Evolutionary conservation across 1,140 invertebrate genomes (phyloP).

Genomic region (Atta texana): DNA sequence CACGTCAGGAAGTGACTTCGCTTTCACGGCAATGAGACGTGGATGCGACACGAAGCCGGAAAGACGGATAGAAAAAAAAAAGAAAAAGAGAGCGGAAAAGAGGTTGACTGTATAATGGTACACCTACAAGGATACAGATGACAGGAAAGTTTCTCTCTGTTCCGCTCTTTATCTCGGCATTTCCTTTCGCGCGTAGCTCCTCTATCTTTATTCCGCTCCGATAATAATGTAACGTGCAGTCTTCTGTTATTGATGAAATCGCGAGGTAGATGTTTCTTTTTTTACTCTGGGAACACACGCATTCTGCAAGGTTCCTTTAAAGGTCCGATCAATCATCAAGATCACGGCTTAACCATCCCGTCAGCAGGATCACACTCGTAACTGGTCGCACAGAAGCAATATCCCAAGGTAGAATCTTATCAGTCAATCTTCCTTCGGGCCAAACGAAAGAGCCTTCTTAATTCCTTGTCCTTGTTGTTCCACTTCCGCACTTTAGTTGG

Average conservation of each 20-base stretch:
- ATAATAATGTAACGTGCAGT: not conserved
- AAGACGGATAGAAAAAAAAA: slow-evolving; percentile 25
- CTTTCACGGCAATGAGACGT: slow-evolving; percentile 59
- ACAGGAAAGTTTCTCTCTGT: slow-evolving; percentile 44
- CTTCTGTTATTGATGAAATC: not conserved
- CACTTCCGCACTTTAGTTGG: slow-evolving; percentile 30
- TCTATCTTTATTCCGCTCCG: slow-evolving; percentile 31
- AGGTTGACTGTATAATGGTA: slow-evolving; percentile 61
- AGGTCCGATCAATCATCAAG: slow-evolving; percentile 10
- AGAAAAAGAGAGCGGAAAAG: not conserved
- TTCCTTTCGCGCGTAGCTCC: slow-evolving; percentile 20
- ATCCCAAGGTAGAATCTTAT: not conserved
- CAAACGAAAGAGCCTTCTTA: not conserved
- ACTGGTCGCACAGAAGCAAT: not conserved
- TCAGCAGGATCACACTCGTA: not conserved
- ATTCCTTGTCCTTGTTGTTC: not conserved
- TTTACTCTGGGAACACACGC: not conserved
- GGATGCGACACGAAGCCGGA: slow-evolving; percentile 45
- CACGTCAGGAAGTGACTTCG: slow-evolving; percentile 57
- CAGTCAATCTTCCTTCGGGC: not conserved
- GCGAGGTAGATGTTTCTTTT: not conserved
- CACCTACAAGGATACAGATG: slow-evolving; percentile 51
- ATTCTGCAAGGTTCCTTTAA: not conserved
- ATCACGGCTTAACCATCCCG: not conserved
- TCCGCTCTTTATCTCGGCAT: slow-evolving; percentile 23